These are phyloP conservation scores for Alviniconcha marisindica DNA, from an alignment of 1,140 invertebrate species.

Conservation along the genomic window DNA sequence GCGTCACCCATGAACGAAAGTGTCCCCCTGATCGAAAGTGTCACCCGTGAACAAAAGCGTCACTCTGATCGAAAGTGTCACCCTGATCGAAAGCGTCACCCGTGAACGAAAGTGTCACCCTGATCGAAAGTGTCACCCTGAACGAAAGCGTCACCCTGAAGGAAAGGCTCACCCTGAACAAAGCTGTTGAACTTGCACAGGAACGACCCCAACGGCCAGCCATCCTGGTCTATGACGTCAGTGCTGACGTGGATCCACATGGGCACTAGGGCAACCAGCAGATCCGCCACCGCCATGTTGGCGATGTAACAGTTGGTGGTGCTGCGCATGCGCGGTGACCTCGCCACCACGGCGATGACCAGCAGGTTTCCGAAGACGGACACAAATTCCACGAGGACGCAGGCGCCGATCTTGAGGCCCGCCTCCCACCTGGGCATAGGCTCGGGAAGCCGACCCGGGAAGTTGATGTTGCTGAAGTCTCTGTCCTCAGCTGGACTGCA, in stretches of 20 bases:
- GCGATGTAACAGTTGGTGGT: constrained; percentile 93
- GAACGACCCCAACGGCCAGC: constrained; percentile 75
- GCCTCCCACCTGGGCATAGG: constrained; percentile 56
- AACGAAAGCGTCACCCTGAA: no score
- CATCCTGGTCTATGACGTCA: constrained; percentile 59
- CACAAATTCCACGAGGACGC: constrained; percentile 58
- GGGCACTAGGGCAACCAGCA: constrained; percentile 75
- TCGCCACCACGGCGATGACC: constrained; percentile 64
- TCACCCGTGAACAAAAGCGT: no score
- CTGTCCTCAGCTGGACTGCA: neutral
- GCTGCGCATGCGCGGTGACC: constrained; percentile 76
- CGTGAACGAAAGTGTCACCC: no score
- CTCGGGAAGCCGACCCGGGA: constrained; percentile 47
- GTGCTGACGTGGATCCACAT: constrained; percentile 73
- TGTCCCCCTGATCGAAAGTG: no score
- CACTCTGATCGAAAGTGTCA: no score
- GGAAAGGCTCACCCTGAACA: constrained; percentile 77
- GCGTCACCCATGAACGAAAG: no score
- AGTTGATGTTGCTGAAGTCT: constrained; percentile 45
- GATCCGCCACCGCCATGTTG: constrained; percentile 85
- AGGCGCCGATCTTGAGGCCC: constrained; percentile 58
- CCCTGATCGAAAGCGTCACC: no score
- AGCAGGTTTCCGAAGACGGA: constrained; percentile 67
- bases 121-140: no score
- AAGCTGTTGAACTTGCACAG: constrained; percentile 78